Percentiles rank a stretch among this genome's conserved stretches.
Evolutionary conservation across 2,113 vertebrate species (phyloP).

Genomic region (Corythaixoides concolor): DNA sequence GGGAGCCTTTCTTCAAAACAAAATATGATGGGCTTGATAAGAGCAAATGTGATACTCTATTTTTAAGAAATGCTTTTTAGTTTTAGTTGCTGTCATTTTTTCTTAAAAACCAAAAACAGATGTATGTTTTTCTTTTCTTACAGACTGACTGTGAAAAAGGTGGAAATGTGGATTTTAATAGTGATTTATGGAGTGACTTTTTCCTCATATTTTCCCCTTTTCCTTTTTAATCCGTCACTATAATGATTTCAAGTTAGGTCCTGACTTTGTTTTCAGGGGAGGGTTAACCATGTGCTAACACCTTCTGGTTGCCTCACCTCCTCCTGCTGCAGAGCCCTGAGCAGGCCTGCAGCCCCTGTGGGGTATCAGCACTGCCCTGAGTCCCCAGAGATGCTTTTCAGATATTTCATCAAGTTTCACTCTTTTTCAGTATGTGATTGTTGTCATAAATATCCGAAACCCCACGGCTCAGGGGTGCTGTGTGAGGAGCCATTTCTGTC

Average conservation of each 20-base stretch:
- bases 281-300: rapidly evolving
- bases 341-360: not conserved
- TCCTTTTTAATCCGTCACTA: not conserved
- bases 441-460: rapidly evolving
- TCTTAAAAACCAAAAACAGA: not conserved
- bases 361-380: not conserved
- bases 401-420: too few relatives aligned
- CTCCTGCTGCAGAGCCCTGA: not conserved
- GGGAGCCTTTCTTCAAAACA: not conserved
- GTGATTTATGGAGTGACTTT: not conserved
- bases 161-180: not conserved
- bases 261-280: not conserved
- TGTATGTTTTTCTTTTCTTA: not conserved
- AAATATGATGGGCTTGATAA: rapidly evolving
- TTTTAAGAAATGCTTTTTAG: not conserved
- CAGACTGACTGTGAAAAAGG: not conserved
- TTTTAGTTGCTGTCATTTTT: not conserved
- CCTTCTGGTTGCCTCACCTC: rapidly evolving
- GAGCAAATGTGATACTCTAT: not conserved
- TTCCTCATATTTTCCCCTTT: not conserved
- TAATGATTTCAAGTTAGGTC: rapidly evolving
- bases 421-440: rapidly evolving
- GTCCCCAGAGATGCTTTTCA: too few relatives aligned
- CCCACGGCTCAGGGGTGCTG: rapidly evolving
- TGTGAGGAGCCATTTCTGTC: not conserved